Base-by-base conservation (phyloP, 2,113 vertebrate genomes). In the Trogon melanurus region DNA sequence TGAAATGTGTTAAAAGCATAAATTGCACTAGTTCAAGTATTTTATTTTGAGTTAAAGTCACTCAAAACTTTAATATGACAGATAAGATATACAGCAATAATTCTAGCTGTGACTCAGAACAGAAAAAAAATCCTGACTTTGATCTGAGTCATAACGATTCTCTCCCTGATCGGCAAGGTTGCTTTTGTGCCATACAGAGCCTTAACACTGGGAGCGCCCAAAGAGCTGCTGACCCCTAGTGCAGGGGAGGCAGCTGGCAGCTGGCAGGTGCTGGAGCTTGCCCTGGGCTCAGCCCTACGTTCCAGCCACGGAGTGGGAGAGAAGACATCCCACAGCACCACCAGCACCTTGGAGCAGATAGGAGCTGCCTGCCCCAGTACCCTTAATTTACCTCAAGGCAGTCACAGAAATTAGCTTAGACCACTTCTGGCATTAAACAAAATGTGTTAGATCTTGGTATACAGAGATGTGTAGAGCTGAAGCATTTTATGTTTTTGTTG, bases 31-130 rank as follows among this genome's bases (percentile, higher is more conserved):
- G 83, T 54, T 75, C 73, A 92, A 79, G 76, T 60, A 61, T 91
- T 92, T 95, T 86, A 81, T 78, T 93, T 88, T 92, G 69, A 92
- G 61, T 88, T 93, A 78, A 87, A 89, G 69, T 89, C 65, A 96
- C 53, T 95, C 83, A 88, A 70, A 92, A 93, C 25, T 93, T 95
- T 79, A 92, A 92, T 92, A 67, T 69, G 92, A 95, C 82, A 89
- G 72, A 51, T 75, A 92, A 96, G 92, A 90, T 84, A 86, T 9
- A 84, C 51, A 7, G 1, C 50, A 95, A 71, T 88, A 94, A 85
- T 83, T 90, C 64, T 78, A 85, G 45, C 75, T 67, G 65, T 85
- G 85, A 67, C 79, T 86, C 79, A 86, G 85, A 94, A 67, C 34
- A 78, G 56, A 69, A 74, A 67, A 87, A 64, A 82, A 83, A 84